Base-by-base conservation (phyloP, 1,140 invertebrate genomes). In the Cydia strobilella region DNA sequence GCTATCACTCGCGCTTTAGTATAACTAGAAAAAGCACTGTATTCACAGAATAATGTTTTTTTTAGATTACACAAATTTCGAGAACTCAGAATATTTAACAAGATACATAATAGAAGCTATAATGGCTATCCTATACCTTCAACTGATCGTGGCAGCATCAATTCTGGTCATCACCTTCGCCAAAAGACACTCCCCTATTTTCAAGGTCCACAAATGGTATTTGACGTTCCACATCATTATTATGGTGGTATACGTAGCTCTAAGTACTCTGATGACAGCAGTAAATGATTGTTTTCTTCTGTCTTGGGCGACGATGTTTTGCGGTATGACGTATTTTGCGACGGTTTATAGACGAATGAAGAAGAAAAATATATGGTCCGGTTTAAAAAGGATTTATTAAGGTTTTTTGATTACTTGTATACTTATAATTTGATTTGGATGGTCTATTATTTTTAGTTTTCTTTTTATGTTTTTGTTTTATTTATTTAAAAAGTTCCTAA, bases 191-290 rank as follows among this genome's bases (percentile, higher is more conserved):
- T 76, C 81, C 0, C 80, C 83, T 0, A 12, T 86, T 0, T 71
- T 79, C 13, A 87, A 83, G 15, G 88, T 84, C 65, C 82, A 84
- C n/a, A 69, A 78, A 4, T 83, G 83, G 78, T 89, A 89, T 54
- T 62, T 86, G 0, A 25, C 79, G 12, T 88, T 87, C 42, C 89
- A 90, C 39, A 59, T 80, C 0, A 62, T 84, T 1, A 75, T 84
- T 6, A 86, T 87, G 80, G 62, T 31, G 3, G 13, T 86, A 12
- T 88, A 86, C 45, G 35, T 89, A 0, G 74, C 76, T 13, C 77
- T 81, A 4, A 82, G 80, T 23, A 71, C 84, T 4, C 31, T 84
- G 45, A 82, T 89, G 69, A 84, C 85, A 2, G 15, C 80, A 0
- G 73, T 82, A 15, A 89, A 88, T 76, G 75, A 83, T 1, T 77